phyloP scores from a whole-genome alignment of 2,888 invertebrate species.

The Sphaerophoria rueppellii region DNA sequence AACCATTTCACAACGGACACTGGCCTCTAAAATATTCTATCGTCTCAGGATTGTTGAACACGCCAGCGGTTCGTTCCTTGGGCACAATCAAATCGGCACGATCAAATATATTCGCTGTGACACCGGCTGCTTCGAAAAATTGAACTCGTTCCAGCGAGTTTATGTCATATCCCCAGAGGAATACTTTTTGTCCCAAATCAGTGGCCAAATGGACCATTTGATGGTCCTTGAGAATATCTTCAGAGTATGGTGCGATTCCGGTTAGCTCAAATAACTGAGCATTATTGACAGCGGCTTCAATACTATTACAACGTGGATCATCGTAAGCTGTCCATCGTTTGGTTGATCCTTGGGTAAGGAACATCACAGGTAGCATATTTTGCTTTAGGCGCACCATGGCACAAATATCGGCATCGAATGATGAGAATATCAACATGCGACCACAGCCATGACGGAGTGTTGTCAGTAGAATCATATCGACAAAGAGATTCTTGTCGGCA shows the following conservation, averaged over 20 bases:
- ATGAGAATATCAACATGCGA: conserved; percentile 94
- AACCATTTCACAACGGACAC: conserved; percentile 59
- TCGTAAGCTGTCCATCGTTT: conserved; percentile 86
- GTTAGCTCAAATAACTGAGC: conserved; percentile 91
- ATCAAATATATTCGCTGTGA: conserved; percentile 98
- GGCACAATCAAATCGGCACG: conserved; percentile 86
- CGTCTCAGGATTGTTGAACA: conserved; percentile 57
- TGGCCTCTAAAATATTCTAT: conserved; percentile 69
- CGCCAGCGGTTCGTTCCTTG: conserved; percentile 74
- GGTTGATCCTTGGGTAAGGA: conserved; percentile 84
- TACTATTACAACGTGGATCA: conserved; percentile 91
- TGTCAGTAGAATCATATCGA: conserved; percentile 92
- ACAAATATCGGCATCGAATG: conserved; percentile 98
- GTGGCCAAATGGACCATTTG: conserved; percentile 87
- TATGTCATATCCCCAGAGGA: conserved; percentile 98
- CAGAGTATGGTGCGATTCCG: conserved; percentile 95
- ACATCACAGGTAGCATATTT: conserved; percentile 97
- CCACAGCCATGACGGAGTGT: conserved; percentile 90
- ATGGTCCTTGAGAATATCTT: conserved; percentile 92
- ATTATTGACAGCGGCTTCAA: conserved; percentile 91
- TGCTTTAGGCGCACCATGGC: conserved; percentile 96
- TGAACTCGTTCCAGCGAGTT: conserved; percentile 92
- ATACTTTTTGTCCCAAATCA: conserved; percentile 91
- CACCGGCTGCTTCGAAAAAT: conserved; percentile 92
- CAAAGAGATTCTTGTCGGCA: conserved; percentile 95